These are phyloP conservation scores for Tachysurus fulvidraco DNA, from an alignment of 2,113 vertebrate species.

Conservation along the genomic window DNA sequence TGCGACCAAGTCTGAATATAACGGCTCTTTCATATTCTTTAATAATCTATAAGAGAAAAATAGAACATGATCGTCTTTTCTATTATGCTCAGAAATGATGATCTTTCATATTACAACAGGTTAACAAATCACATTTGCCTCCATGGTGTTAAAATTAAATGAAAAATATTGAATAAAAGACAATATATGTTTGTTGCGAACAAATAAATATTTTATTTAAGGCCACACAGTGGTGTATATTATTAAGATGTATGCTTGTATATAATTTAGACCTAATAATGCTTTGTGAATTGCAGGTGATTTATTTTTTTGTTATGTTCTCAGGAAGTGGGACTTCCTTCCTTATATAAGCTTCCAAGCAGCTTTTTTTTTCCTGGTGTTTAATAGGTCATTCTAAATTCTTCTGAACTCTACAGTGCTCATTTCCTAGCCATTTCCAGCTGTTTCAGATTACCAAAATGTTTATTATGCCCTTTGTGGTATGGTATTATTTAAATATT, in stretches of 20 bases:
- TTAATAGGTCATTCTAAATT: too few species aligned
- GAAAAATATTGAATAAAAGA: neutral
- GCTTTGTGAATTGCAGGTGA: neutral
- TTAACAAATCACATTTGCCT: neutral
- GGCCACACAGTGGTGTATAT: neutral
- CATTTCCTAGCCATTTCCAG: neutral
- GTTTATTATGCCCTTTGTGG: neutral
- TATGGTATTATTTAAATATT: neutral
- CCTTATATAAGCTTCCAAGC: neutral
- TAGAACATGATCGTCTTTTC: neutral
- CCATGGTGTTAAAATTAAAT: neutral
- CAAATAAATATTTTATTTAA: neutral
- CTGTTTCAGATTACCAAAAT: neutral
- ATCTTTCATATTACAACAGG: neutral
- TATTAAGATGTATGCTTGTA: neutral
- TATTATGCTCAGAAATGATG: neutral
- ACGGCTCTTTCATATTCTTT: conserved; percentile 88
- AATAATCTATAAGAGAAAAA: conserved; percentile 73
- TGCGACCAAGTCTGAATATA: conserved; percentile 83
- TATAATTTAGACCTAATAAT: neutral
- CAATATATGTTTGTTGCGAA: neutral
- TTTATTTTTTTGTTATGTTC: neutral
- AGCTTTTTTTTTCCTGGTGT: neutral
- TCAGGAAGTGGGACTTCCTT: neutral
- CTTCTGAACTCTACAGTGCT: too few species aligned